A percentile compares a stretch with the other conserved stretches of the same genome.
phyloP scores from a whole-genome alignment of 2,113 vertebrate genomes.

The Verasper variegatus region DNA sequence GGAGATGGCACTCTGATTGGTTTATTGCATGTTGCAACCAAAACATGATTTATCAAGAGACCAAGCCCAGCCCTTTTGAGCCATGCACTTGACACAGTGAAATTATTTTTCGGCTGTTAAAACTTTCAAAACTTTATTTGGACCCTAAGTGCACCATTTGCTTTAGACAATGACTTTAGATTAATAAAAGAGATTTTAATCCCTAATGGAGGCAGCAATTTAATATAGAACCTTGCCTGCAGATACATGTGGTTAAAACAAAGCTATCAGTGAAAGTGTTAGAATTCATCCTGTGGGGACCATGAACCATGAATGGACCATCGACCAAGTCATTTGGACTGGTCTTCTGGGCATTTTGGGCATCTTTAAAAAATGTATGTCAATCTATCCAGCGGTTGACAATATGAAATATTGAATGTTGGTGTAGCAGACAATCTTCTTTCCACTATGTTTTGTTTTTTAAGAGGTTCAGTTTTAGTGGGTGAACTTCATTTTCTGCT shows the following conservation, averaged over 20 bases:
- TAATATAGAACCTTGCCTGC: too few relatives aligned
- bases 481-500: constrained; percentile 23
- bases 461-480: not conserved
- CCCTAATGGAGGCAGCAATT: too few relatives aligned
- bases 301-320: not conserved
- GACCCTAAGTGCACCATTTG: too few relatives aligned
- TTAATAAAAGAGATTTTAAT: not conserved
- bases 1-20: not conserved
- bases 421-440: too few relatives aligned
- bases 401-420: too few relatives aligned
- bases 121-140: too few relatives aligned
- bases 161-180: too few relatives aligned
- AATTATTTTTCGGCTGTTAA: too few relatives aligned
- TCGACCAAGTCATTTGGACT: not conserved
- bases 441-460: too few relatives aligned
- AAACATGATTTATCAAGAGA: not conserved
- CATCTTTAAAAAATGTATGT: not conserved
- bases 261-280: not conserved
- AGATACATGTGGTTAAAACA: too few relatives aligned
- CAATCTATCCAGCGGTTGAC: too few relatives aligned
- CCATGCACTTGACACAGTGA: not conserved
- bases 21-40: not conserved
- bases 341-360: not conserved
- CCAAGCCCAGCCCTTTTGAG: not conserved
- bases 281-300: not conserved